phyloP scores from a whole-genome alignment of 1,140 invertebrate species.

The Aradophagus sp. region DNA sequence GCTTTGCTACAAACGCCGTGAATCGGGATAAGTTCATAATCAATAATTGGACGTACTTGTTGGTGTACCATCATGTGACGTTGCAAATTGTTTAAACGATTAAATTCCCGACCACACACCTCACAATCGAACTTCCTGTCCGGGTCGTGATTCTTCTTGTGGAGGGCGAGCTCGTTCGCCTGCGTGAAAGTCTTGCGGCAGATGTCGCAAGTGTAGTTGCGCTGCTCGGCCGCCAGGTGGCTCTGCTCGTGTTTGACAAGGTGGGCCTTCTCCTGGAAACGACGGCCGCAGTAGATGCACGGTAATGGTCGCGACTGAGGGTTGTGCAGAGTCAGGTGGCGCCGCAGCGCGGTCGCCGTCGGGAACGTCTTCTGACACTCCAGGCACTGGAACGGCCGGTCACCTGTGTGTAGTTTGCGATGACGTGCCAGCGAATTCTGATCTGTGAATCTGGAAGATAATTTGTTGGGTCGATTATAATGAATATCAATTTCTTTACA shows the following conservation, averaged over 20 bases:
- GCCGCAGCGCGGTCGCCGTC: constrained; percentile 66
- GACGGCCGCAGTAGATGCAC: constrained; percentile 72
- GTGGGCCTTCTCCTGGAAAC: constrained; percentile 70
- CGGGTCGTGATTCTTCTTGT: constrained; percentile 73
- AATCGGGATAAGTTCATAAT: no score
- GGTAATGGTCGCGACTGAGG: constrained; percentile 70
- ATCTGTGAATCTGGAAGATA: constrained; percentile 67
- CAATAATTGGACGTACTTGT: constrained; percentile 69
- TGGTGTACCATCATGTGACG: constrained; percentile 75
- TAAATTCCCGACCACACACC: constrained; percentile 74
- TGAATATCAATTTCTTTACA: background rate
- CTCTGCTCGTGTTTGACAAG: constrained; percentile 71
- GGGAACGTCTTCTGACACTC: constrained; percentile 72
- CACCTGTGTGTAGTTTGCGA: constrained; percentile 68
- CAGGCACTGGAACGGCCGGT: constrained; percentile 71
- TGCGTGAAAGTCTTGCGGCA: constrained; percentile 70
- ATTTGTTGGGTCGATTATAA: constrained; percentile 1
- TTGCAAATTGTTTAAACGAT: constrained; percentile 74
- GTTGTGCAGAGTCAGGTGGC: constrained; percentile 70
- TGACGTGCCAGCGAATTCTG: constrained; percentile 72
- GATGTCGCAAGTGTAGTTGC: constrained; percentile 68
- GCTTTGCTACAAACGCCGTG: no score
- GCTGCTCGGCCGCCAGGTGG: constrained; percentile 69
- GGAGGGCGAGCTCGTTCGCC: constrained; percentile 65
- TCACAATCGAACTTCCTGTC: constrained; percentile 74